Evolutionary conservation across 2,888 invertebrate genomes (phyloP), one percentile per base, ranked within the genome.

Genomic region (Dicyrtomina minuta): DNA sequence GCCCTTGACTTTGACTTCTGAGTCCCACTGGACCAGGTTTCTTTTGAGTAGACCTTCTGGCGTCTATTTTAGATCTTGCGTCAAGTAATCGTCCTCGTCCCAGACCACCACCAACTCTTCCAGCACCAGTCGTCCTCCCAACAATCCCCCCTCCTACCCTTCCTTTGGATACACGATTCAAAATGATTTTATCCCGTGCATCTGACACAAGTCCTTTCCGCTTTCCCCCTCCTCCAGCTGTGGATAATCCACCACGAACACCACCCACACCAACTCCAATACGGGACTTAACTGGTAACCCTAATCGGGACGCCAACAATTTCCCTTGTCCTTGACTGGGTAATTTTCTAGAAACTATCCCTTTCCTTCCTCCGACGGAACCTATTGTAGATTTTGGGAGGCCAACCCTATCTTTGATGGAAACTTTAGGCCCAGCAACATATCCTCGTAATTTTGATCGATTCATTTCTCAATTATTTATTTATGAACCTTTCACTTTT

Each of bases 171-270:
- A 77, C 73, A n/a, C 77, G 70, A 60, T 74, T 77, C 20, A 78
- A 66, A 49, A 77, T 77, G 3, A 78, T 78, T 55, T 78, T 78
- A 24, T 77, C 75, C 55, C 78, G 44, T 2, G 78, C 78, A 69
- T 78, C 78, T 8, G 70, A 46, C 27, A 76, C 53, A 1, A 51
- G 60, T 49, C 39, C 13, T 26, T 44, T 27, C 44, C 43, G 26
- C 33, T 46, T 44, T 8, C 49, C 55, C 1, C 61, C 55, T 24
- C 41, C 43, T 13, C 33, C 51, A 3, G 49, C 59, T 24, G 27
- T 44, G 15, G 33, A 33, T 33, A 33, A 33, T 5, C 33, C 33
- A 33, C 33, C 33, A 33, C n/a, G n/a, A n/a, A n/a, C n/a, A n/a
- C 53, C 66, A 2, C 46, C 39, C 10, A 15, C 61, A n/a, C 27